Evolutionary conservation across 2,888 invertebrate species (phyloP).

Genomic region (Drosophila austrosaltans): DNA sequence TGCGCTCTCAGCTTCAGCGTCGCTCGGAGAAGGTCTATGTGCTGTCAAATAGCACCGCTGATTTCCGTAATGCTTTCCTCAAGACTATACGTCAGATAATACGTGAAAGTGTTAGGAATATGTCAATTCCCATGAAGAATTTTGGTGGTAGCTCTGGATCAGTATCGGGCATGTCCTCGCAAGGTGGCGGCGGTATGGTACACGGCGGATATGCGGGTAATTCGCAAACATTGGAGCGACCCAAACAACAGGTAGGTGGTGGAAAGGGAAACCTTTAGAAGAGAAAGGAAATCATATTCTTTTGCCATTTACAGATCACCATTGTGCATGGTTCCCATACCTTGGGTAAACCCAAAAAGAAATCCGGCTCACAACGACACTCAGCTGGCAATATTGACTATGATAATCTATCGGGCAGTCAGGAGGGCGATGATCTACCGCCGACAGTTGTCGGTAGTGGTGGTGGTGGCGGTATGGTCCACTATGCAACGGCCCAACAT

Average conservation of each 20-base stretch:
- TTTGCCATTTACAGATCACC: constrained; percentile 84
- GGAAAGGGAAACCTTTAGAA: background rate
- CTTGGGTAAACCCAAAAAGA: constrained; percentile 91
- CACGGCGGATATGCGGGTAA: constrained; percentile 82
- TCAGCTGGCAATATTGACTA: constrained; percentile 94
- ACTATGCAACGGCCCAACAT: constrained; percentile 73
- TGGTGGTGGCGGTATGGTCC: constrained; percentile 58
- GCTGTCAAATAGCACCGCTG: constrained; percentile 96
- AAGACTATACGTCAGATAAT: constrained; percentile 98
- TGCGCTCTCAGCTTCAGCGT: constrained; percentile 95
- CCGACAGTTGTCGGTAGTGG: constrained; percentile 49
- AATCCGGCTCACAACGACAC: constrained; percentile 90
- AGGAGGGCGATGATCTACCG: constrained; percentile 88
- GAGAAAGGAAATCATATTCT: too few relatives aligned
- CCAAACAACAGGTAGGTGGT: constrained; percentile 86
- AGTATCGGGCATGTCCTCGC: constrained; percentile 83
- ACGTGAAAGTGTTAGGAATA: constrained; percentile 97
- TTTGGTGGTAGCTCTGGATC: constrained; percentile 85
- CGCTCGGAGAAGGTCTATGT: constrained; percentile 98
- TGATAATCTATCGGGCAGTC: constrained; percentile 90
- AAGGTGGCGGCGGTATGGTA: constrained; percentile 62
- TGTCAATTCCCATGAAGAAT: constrained; percentile 95
- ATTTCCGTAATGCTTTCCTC: constrained; percentile 98
- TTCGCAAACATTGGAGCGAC: constrained; percentile 87
- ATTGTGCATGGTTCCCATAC: constrained; percentile 92